Conservation (phyloP, 2,888 invertebrate species). For the Pachymerium ferrugineum region DNA sequence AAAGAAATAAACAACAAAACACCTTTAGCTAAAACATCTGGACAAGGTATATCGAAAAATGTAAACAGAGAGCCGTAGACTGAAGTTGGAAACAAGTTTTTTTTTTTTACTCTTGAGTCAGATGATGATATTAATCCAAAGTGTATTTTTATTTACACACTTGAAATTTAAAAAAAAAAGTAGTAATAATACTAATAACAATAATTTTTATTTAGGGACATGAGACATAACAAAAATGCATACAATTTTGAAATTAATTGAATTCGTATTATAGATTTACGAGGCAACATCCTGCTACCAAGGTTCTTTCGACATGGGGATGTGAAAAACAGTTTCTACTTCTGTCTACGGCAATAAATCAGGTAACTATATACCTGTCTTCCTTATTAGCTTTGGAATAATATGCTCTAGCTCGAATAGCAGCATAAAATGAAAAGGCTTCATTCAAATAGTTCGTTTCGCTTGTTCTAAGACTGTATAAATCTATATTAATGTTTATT, state of each 20-base stretch:
- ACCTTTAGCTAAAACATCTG: too few relatives aligned
- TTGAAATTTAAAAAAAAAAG: too few relatives aligned
- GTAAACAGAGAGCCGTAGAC: too few relatives aligned
- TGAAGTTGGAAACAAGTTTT: too few relatives aligned
- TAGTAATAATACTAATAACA: too few relatives aligned
- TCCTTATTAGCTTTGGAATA: constrained; percentile 90
- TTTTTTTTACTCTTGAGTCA: too few relatives aligned
- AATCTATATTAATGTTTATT: not conserved
- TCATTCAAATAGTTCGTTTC: constrained; percentile 94
- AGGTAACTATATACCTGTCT: constrained; percentile 59
- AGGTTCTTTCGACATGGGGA: too few relatives aligned
- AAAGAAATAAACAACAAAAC: not conserved
- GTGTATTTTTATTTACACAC: too few relatives aligned
- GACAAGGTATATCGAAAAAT: too few relatives aligned
- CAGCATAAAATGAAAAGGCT: constrained; percentile 93
- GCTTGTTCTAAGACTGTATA: constrained; percentile 80
- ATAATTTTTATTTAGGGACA: not conserved
- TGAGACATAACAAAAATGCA: not conserved
- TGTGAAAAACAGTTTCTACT: not conserved
- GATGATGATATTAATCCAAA: too few relatives aligned
- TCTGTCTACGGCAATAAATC: not conserved
- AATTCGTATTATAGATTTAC: not conserved
- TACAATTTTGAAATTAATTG: not conserved
- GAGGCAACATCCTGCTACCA: not conserved
- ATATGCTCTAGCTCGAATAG: constrained; percentile 87